Evolutionary conservation across 1,140 invertebrate species (phyloP), one percentile per base, ranked within the genome.

Genomic region (Drosophila fuyamai): DNA sequence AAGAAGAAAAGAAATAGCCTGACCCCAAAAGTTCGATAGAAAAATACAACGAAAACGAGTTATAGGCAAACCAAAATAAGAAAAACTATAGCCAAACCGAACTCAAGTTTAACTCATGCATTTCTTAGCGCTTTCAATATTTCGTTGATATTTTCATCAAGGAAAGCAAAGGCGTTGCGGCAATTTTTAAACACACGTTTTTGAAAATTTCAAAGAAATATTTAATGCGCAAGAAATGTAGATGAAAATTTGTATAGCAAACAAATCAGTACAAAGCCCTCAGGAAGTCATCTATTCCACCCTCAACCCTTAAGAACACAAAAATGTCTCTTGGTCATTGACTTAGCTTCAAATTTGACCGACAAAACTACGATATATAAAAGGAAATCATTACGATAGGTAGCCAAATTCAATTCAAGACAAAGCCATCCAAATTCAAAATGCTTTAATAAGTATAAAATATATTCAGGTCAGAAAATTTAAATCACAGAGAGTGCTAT

Each of bases 1-100:
- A 90, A 89, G 85, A 89, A 89, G 84, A 89, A 89, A 84, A 90
- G 84, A 90, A 84, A 89, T 84, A 89, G 85, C 65, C 84, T 76
- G 67, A 72, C 62, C 59, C 63, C 23, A 48, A 50, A 67, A 65
- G 59, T 77, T 81, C 46, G 57, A 51, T 58, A 72, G 51, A 54
- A 41, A 61, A 65, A 60, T 48, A 56, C 43, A 65, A 61, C 41
- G 35, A 36, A 23, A 54, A n/a, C 35, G 35, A 50, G 46, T 68
- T 68, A 66, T 60, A 71, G 35, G 27, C 46, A 60, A 46, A 16
- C 16, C 6, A 41, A 23, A 46, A 18, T 14, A 40, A 2, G 2
- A 23, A 47, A 47, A 13, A 14, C 55, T 41, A 60, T 43, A 70
- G 23, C 47, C 27, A 43, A 55, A 44, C n/a, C 61, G 2, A 70